A percentile compares a stretch with the other conserved stretches of the same genome.
Evolutionary conservation across 2,797 vertebrate genomes (phyloP).

Genomic region (Falco naumanni): DNA sequence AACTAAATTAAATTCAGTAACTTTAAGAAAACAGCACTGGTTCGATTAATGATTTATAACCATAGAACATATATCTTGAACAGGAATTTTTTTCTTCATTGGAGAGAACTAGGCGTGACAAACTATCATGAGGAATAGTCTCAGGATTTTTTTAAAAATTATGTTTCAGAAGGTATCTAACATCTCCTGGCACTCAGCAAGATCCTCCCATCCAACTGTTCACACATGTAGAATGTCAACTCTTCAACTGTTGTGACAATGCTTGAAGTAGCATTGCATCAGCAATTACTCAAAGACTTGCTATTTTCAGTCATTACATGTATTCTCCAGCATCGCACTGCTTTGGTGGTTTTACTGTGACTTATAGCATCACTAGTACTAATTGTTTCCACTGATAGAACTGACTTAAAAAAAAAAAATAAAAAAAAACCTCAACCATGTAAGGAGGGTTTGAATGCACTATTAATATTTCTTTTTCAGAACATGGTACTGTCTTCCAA

Average conservation of each 20-base stretch:
- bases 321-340: background rate
- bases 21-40: background rate
- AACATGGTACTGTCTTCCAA: background rate
- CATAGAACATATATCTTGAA: background rate
- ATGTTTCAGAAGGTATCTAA: background rate
- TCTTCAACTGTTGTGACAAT: background rate
- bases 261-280: fast-evolving
- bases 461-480: background rate
- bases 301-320: background rate
- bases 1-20: background rate
- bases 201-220: background rate
- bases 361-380: too few relatives aligned
- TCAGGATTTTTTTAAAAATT: background rate
- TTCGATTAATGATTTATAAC: background rate
- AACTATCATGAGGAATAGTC: background rate
- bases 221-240: background rate
- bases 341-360: background rate
- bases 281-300: background rate
- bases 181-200: background rate
- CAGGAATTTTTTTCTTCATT: background rate
- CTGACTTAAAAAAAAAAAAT: background rate
- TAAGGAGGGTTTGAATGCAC: background rate
- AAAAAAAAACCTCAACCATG: background rate
- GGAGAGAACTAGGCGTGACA: background rate
- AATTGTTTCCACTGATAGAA: background rate